Evolutionary conservation across 2,797 vertebrate genomes (phyloP).

Genomic region (Rhinatrema bivittatum): DNA sequence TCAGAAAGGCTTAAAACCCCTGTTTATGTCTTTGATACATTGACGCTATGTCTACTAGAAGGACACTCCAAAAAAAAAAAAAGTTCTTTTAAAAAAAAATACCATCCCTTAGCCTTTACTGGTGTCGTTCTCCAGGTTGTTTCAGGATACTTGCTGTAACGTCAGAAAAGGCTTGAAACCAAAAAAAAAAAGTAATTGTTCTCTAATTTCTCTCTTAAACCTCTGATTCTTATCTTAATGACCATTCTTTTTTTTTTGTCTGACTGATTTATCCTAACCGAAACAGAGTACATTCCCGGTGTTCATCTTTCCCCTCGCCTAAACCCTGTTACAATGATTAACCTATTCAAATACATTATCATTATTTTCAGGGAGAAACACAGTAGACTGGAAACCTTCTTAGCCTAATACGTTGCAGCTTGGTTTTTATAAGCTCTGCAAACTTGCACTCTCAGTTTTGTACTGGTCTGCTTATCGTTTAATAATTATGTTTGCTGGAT

Average conservation of each 20-base stretch:
- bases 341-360: slow-evolving; percentile 18
- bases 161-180: too few species aligned
- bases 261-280: slow-evolving; percentile 32
- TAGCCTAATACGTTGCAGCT: too few species aligned
- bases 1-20: slow-evolving; percentile 40
- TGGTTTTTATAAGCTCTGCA: too few species aligned
- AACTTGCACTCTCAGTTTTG: too few species aligned
- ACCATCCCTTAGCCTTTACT: slow-evolving; percentile 13
- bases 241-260: slow-evolving; percentile 50
- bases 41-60: slow-evolving; percentile 4
- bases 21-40: slow-evolving; percentile 20
- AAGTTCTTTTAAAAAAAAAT: slow-evolving; percentile 17
- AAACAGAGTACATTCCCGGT: slow-evolving; percentile 36
- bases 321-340: slow-evolving; percentile 37
- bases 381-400: slow-evolving; percentile 12
- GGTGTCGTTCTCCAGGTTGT: slow-evolving; percentile 18
- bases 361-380: not conserved
- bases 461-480: too few species aligned
- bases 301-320: slow-evolving; percentile 18
- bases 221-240: slow-evolving; percentile 46
- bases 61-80: too few species aligned
- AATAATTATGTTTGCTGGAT: too few species aligned
- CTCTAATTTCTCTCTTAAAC: slow-evolving; percentile 45
- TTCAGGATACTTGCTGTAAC: slow-evolving; percentile 33
- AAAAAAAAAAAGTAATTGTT: too few species aligned